Conservation (phyloP, 1,140 invertebrate species). For the Drosophila nannoptera region DNA sequence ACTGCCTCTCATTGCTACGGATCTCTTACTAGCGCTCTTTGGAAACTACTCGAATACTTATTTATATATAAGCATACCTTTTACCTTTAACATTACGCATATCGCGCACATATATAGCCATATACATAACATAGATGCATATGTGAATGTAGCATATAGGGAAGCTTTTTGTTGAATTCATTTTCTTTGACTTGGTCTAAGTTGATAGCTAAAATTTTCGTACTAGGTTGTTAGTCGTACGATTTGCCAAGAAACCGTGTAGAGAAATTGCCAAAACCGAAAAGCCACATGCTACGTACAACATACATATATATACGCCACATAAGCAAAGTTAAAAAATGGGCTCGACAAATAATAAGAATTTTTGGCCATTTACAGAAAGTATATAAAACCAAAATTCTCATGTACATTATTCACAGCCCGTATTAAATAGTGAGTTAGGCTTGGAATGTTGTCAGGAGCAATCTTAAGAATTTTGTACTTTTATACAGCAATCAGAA, state of each 20-base stretch:
- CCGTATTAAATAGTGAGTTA: constrained; percentile 11
- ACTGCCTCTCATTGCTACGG: constrained; percentile 57
- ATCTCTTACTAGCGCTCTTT: constrained; percentile 57
- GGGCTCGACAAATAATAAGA: neutral
- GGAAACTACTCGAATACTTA: constrained; percentile 52
- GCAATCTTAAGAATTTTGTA: constrained; percentile 63
- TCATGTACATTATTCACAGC: constrained; percentile 18
- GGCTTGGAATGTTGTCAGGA: constrained; percentile 20
- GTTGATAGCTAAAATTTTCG: constrained; percentile 11
- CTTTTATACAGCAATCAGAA: constrained; percentile 60
- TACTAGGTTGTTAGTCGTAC: constrained; percentile 49
- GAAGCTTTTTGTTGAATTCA: constrained; percentile 68
- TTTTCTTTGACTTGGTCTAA: constrained; percentile 54
- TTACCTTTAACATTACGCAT: constrained; percentile 51
- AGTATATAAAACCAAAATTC: constrained; percentile 20
- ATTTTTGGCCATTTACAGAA: neutral
- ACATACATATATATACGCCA: constrained; percentile 4
- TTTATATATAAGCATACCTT: constrained; percentile 47
- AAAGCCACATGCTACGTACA: constrained; percentile 17
- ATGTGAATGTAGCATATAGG: constrained; percentile 51
- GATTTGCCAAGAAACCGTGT: constrained; percentile 43
- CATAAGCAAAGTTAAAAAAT: constrained; percentile 24
- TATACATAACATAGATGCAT: constrained; percentile 36
- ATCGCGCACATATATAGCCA: constrained; percentile 52
- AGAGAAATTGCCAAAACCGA: constrained; percentile 62